phyloP scores from a whole-genome alignment of 2,113 vertebrate species.

The Oreochromis niloticus region DNA sequence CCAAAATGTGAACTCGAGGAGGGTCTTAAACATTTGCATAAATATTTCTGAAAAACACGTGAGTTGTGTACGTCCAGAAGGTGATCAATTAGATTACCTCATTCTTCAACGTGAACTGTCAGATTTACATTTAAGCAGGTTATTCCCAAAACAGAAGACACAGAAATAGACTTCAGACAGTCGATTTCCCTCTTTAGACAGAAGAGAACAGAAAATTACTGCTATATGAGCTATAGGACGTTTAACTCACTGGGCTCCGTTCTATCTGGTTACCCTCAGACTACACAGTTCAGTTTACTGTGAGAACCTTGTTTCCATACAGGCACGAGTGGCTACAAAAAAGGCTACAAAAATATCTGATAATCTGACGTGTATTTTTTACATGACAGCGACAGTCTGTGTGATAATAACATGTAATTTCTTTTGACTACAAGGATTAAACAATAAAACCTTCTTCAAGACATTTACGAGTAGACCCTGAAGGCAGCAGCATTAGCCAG shows the following conservation, averaged over 20 bases:
- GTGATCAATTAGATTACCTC: not conserved
- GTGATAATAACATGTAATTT: not conserved
- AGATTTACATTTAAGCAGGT: not conserved
- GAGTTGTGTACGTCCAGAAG: not conserved
- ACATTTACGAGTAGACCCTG: not conserved
- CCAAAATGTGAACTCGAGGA: not conserved
- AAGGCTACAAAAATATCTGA: not conserved
- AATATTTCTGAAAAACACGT: not conserved
- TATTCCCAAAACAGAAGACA: not conserved
- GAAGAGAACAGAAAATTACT: not conserved
- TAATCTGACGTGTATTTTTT: not conserved
- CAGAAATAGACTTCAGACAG: not conserved
- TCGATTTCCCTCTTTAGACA: not conserved
- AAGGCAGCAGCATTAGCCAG: conserved; percentile 24
- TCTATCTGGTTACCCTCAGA: not conserved
- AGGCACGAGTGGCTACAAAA: not conserved
- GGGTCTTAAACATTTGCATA: not conserved
- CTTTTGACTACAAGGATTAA: not conserved
- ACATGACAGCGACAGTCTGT: not conserved
- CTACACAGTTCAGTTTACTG: not conserved
- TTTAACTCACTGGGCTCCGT: not conserved
- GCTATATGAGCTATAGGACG: not conserved
- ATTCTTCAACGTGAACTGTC: not conserved
- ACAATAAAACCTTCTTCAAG: not conserved
- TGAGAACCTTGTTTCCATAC: not conserved